A percentile compares a stretch with the other conserved stretches of the same genome.
phyloP scores from a whole-genome alignment of 2,797 vertebrate species.

The Sphenopsis melanotis region DNA sequence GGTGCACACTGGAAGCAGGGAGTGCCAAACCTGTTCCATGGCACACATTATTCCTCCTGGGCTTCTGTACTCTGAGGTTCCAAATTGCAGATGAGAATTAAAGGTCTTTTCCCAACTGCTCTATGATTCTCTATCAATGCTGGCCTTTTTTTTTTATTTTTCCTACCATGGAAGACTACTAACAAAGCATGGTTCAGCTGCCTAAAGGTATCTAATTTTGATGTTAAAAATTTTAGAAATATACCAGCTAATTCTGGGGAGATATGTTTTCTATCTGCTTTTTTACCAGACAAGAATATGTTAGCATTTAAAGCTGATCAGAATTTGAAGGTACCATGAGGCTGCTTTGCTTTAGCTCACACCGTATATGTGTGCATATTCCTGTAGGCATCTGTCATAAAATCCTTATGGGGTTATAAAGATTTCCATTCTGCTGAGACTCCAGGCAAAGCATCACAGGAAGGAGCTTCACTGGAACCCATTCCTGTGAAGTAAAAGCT shows the following conservation, averaged over 20 bases:
- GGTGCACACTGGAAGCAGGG: background rate
- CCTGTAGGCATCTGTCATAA: conserved; percentile 15
- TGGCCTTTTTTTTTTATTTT: background rate
- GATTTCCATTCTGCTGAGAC: conserved; percentile 9
- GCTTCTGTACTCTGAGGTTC: background rate
- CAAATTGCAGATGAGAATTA: background rate
- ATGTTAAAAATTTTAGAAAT: background rate
- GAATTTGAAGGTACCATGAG: background rate
- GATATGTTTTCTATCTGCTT: background rate
- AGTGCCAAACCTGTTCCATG: background rate
- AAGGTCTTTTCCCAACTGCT: background rate
- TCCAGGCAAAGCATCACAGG: background rate
- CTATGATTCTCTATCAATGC: rapidly evolving
- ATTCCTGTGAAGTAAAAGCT: background rate
- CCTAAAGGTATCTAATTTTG: background rate
- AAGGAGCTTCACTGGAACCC: background rate
- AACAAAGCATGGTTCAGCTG: background rate
- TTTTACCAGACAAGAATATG: background rate
- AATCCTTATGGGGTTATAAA: conserved; percentile 1
- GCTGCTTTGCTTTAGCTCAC: background rate
- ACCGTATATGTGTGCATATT: background rate
- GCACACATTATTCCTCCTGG: background rate
- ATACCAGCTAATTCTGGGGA: background rate
- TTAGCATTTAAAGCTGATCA: background rate
- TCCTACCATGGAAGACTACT: background rate